phyloP scores from a whole-genome alignment of 2,113 vertebrate species.

The Otolemur garnettii region DNA sequence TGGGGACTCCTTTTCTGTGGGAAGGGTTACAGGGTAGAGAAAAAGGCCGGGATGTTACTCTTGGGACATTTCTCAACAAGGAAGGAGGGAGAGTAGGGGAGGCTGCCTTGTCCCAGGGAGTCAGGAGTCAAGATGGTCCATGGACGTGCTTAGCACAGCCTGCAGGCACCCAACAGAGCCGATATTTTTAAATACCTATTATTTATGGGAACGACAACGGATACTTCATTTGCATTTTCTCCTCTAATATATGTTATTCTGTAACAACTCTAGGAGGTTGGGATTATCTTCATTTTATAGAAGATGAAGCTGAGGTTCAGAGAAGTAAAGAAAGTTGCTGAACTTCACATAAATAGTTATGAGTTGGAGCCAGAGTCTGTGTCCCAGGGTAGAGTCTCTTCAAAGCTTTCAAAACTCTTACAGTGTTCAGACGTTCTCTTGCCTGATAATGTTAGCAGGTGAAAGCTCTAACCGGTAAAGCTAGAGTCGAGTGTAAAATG shows the following conservation, averaged over 20 bases:
- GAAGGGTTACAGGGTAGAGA: neutral
- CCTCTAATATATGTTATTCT: neutral
- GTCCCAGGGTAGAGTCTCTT: neutral
- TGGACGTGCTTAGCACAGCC: neutral
- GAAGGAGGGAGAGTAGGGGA: neutral
- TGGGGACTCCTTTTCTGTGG: neutral
- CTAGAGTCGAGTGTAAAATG: neutral
- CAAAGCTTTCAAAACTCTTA: neutral
- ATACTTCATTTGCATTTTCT: neutral
- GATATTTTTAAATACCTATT: neutral
- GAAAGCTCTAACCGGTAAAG: neutral
- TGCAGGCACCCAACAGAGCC: neutral
- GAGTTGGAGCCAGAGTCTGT: neutral
- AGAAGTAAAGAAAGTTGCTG: neutral
- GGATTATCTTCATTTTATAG: neutral
- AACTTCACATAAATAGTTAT: neutral
- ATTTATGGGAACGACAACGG: neutral
- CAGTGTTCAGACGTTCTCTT: neutral
- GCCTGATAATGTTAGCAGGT: neutral
- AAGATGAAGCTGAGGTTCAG: neutral
- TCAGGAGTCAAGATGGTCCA: rapidly evolving
- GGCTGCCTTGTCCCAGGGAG: too few relatives aligned
- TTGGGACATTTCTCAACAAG: neutral
- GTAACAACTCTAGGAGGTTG: too few relatives aligned
- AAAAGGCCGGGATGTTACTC: neutral